Conservation (phyloP, 2,888 invertebrate genomes). For the Diplolepis rosae region DNA sequence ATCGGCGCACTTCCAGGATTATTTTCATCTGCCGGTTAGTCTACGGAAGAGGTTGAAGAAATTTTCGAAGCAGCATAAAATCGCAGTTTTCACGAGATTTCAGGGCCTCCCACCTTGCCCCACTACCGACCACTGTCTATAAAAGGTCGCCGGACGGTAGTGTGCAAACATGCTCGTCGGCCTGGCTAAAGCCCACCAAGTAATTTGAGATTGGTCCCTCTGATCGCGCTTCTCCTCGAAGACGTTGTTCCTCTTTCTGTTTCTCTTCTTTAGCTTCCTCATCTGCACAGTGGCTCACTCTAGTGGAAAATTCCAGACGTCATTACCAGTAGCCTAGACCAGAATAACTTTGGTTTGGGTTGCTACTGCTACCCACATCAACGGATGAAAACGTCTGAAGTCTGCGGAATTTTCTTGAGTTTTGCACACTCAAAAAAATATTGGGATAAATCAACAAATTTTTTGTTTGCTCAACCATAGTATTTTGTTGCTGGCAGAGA, state of each 20-base stretch:
- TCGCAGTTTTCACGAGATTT: conserved; percentile 34
- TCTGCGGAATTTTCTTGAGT: neutral
- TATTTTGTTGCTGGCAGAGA: no score
- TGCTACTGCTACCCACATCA: conserved; percentile 10
- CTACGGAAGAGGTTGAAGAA: neutral
- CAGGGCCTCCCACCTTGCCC: conserved; percentile 55
- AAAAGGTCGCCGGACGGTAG: conserved; percentile 71
- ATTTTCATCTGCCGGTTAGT: neutral
- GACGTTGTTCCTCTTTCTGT: conserved; percentile 52
- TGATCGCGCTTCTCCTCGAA: conserved; percentile 50
- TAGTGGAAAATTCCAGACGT: conserved; percentile 66
- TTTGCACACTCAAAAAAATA: neutral
- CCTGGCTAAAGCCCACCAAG: conserved; percentile 65
- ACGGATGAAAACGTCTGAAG: neutral
- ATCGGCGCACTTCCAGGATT: neutral
- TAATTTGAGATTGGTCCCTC: conserved; percentile 73
- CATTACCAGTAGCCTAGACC: conserved; percentile 45
- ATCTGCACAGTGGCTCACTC: conserved; percentile 58
- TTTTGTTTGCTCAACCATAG: no score
- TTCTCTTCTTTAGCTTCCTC: conserved; percentile 39
- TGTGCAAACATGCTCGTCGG: conserved; percentile 65
- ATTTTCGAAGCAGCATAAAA: neutral
- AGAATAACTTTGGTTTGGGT: conserved; percentile 53
- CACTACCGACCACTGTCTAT: conserved; percentile 70
- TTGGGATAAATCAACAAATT: neutral